phyloP scores from a whole-genome alignment of 2,888 invertebrate genomes.

The Gonocerus acuteangulatus region DNA sequence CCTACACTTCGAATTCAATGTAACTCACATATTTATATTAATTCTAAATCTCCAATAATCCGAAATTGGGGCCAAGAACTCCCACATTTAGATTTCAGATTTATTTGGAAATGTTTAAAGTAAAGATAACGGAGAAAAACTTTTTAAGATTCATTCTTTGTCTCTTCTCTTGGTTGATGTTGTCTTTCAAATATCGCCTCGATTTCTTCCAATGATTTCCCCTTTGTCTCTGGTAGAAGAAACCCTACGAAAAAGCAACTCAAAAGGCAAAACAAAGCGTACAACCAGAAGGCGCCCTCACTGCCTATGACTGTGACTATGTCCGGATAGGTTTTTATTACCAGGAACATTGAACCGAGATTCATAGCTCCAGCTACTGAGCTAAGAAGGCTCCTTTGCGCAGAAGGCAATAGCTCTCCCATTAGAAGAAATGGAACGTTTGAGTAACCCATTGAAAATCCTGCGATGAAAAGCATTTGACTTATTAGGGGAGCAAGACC shows the following conservation, averaged over 20 bases:
- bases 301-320: slow-evolving; percentile 45
- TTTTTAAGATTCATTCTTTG: no score
- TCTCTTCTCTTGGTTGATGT: no score
- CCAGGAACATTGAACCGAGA: slow-evolving; percentile 50
- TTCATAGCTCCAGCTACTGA: slow-evolving; percentile 52
- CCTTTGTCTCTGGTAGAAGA: slow-evolving; percentile 60
- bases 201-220: slow-evolving; percentile 60
- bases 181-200: slow-evolving; percentile 41
- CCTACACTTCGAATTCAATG: no score
- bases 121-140: no score
- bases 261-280: slow-evolving; percentile 48
- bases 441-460: slow-evolving; percentile 56
- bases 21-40: no score
- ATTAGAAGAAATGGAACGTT: slow-evolving; percentile 56
- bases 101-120: no score
- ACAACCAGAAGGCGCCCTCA: slow-evolving; percentile 53
- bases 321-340: slow-evolving; percentile 51
- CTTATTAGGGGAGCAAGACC: slow-evolving; percentile 50
- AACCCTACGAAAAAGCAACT: slow-evolving; percentile 51
- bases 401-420: slow-evolving; percentile 54
- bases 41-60: no score
- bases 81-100: no score
- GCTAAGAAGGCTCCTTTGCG: slow-evolving; percentile 50
- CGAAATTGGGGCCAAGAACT: no score
- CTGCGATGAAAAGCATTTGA: slow-evolving; percentile 52